These are phyloP conservation scores for Buathra laborator DNA, from an alignment of 2,888 invertebrate genomes.

Conservation along the genomic window DNA sequence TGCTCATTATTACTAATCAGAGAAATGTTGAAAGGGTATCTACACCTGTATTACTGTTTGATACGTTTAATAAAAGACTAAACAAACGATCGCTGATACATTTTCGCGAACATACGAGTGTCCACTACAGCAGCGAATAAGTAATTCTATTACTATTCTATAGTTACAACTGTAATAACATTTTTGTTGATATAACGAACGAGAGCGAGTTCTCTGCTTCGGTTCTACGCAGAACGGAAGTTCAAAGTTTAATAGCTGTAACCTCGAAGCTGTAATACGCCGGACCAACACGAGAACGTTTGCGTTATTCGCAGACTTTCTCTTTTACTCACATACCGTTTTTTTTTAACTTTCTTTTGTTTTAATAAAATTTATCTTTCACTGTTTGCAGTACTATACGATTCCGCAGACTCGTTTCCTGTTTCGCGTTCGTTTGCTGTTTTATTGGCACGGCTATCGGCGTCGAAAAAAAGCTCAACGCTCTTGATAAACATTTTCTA, in stretches of 20 bases:
- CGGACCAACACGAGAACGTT: neutral
- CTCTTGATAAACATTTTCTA: neutral
- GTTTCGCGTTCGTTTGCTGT: neutral
- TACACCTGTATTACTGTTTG: too few species aligned
- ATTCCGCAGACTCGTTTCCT: neutral
- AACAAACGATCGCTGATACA: too few species aligned
- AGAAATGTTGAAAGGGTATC: too few species aligned
- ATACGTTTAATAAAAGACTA: too few species aligned
- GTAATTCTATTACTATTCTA: neutral
- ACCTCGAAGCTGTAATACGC: neutral
- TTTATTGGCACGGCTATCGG: neutral
- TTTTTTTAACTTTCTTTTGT: neutral
- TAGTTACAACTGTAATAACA: conserved; percentile 13
- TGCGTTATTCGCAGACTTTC: neutral
- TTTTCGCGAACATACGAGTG: too few species aligned
- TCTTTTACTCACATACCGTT: neutral
- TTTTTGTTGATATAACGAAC: conserved; percentile 15
- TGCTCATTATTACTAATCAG: too few species aligned
- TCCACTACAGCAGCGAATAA: neutral
- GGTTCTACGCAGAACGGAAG: neutral
- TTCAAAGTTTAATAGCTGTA: conserved; percentile 26
- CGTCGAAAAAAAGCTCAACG: neutral
- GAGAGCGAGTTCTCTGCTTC: conserved; percentile 1
- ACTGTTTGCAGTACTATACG: neutral
- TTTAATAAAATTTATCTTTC: neutral